Evolutionary conservation across 1,140 invertebrate genomes (phyloP).

Genomic region (Sipha flava): DNA sequence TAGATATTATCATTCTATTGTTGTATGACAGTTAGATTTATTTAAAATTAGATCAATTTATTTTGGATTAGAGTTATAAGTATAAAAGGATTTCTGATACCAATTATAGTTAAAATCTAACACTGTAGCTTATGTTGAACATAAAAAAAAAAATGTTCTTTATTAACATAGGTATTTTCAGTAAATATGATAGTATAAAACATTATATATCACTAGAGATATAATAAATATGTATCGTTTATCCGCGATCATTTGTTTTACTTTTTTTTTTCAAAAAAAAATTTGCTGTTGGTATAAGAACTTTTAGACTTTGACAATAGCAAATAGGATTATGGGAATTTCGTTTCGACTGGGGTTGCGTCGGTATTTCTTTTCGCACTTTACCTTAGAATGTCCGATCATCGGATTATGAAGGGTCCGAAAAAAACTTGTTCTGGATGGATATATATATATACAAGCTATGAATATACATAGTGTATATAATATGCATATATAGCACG

Average conservation of each 20-base stretch:
- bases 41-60: not conserved
- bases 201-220: no score
- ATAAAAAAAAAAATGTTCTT: no score
- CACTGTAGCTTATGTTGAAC: no score
- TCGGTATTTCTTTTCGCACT: not conserved
- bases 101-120: not conserved
- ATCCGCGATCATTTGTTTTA: no score
- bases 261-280: no score
- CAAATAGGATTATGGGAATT: not conserved
- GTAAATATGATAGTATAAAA: no score
- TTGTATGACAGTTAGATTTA: not conserved
- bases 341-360: not conserved
- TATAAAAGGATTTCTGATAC: not conserved
- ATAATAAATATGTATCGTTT: no score
- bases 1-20: no score
- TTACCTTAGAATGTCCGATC: not conserved
- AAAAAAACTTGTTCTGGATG: not conserved
- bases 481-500: not conserved
- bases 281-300: no score
- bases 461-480: constrained; percentile 2
- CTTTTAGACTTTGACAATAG: not conserved
- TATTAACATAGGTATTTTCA: no score
- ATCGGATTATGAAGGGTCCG: constrained; percentile 3
- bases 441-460: not conserved
- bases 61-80: not conserved